Conservation (phyloP, 2,888 invertebrate genomes). For the Pseudoips prasinana region DNA sequence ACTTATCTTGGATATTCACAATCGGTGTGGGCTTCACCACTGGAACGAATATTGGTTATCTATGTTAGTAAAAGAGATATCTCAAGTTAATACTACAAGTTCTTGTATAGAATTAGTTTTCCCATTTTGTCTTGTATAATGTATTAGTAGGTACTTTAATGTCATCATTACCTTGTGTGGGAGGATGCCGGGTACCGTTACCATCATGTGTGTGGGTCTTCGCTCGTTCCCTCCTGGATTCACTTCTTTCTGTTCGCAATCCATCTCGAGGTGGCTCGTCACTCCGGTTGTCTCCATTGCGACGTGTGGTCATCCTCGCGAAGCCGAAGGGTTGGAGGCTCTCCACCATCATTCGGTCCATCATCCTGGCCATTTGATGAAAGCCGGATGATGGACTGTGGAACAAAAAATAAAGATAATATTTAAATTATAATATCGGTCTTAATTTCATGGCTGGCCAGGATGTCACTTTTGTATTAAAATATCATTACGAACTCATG, state of each 20-base stretch:
- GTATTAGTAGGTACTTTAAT: too few relatives aligned
- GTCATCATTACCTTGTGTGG: conserved; percentile 59
- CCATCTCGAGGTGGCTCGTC: conserved; percentile 57
- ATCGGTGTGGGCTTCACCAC: conserved; percentile 68
- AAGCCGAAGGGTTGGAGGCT: conserved; percentile 85
- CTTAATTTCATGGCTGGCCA: too few relatives aligned
- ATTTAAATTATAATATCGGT: too few relatives aligned
- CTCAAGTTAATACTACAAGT: too few relatives aligned
- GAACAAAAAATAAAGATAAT: neutral
- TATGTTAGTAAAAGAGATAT: too few relatives aligned
- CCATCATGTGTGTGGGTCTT: conserved; percentile 50
- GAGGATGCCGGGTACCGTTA: conserved; percentile 68
- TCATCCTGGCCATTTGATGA: conserved; percentile 88
- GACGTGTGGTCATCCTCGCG: conserved; percentile 83
- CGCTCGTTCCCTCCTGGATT: conserved; percentile 47
- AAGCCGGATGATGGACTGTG: conserved; percentile 82
- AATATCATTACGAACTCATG: too few relatives aligned
- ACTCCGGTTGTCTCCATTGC: conserved; percentile 49
- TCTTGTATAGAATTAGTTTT: too few relatives aligned
- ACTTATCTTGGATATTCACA: conserved; percentile 45
- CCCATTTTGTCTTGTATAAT: too few relatives aligned
- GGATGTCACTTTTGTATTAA: too few relatives aligned
- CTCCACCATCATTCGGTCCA: conserved; percentile 87
- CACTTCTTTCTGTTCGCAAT: conserved; percentile 53
- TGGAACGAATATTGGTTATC: conserved; percentile 36